phyloP scores from a whole-genome alignment of 37 sponge, comb jelly and placozoan genomes.

The Diacarnus erythraeanus region DNA sequence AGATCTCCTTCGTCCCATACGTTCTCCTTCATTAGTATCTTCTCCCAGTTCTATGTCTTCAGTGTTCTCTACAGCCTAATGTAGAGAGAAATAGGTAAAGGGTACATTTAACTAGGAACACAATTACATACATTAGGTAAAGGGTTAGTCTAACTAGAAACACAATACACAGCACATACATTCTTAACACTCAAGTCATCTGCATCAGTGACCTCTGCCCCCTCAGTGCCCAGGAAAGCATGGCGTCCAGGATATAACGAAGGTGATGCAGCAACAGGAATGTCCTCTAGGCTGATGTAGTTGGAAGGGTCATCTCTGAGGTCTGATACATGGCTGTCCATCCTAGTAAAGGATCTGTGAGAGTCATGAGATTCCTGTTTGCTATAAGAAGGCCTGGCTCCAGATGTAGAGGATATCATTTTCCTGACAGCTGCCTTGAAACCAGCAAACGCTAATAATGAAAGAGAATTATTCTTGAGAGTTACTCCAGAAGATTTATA shows the following conservation, averaged over 20 bases:
- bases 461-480: background rate
- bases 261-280: conserved; percentile 47
- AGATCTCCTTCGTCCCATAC: background rate
- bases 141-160: too few species aligned
- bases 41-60: conserved; percentile 1
- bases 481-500: background rate
- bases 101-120: too few species aligned
- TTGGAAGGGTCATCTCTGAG: conserved; percentile 6
- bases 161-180: too few species aligned
- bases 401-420: conserved; percentile 7
- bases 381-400: background rate
- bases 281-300: conserved; percentile 44
- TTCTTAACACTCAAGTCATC: too few species aligned
- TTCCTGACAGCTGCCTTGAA: conserved; percentile 61
- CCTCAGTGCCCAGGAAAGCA: conserved; percentile 9
- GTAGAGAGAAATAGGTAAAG: conserved; percentile 6
- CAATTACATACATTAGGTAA: too few species aligned
- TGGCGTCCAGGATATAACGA: conserved; percentile 23
- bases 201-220: background rate
- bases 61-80: background rate
- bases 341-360: background rate
- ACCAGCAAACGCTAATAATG: conserved; percentile 39
- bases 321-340: background rate
- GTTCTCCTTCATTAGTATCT: background rate
- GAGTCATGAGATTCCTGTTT: conserved; percentile 15